Base-by-base conservation (phyloP, 30 jellyfish, hydroid and myxozoan species). In the Nemopilema nomurai region DNA sequence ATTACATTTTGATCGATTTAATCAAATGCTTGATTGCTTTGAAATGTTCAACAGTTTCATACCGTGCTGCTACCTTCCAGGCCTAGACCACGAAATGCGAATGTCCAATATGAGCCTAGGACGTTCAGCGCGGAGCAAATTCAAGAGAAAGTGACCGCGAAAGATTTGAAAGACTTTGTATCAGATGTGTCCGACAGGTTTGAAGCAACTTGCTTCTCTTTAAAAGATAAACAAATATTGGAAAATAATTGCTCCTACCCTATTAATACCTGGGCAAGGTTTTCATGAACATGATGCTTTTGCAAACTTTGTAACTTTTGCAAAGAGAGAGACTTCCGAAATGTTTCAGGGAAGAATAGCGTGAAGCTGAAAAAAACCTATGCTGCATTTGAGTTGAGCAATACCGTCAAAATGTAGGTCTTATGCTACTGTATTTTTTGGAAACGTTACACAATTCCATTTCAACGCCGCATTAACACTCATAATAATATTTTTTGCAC, bases 31-130 rank as follows among this genome's bases (percentile, higher is more conserved):
- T 6, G 9, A 6, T 41, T 41, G 57, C 57, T 41, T 41, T 41
- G 57, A 41, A 41, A 13, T 6, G 13, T 41, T 3, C 57, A 41
- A 41, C 13, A 13, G 57, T 41, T 41, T 41, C 7, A 63, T 63
- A 7, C 6, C 79, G 8, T 69, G 6, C 24, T 69, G 26, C 24
- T 1, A 1, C 51, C 8, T 23, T 1, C 16, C 53, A 91, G 97
- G 96, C 96, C 93, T n/a, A 85, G 84, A 28, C 97, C 97, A 8
- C 63, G 79, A 30, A 91, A 91, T 85, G 96, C 96, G 21, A 71
- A 76, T 82, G 83, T 80, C 25, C 97, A 91, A 76, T 91, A 85
- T 85, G 96, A 32, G 62, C 83, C 97, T 28, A 76, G 96, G 50
- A 53, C 69, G 23, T 68, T 83, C 31, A 67, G 77, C 1, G 29